phyloP scores from a whole-genome alignment of 2,888 invertebrate genomes.

The Andrena haemorrhoa region DNA sequence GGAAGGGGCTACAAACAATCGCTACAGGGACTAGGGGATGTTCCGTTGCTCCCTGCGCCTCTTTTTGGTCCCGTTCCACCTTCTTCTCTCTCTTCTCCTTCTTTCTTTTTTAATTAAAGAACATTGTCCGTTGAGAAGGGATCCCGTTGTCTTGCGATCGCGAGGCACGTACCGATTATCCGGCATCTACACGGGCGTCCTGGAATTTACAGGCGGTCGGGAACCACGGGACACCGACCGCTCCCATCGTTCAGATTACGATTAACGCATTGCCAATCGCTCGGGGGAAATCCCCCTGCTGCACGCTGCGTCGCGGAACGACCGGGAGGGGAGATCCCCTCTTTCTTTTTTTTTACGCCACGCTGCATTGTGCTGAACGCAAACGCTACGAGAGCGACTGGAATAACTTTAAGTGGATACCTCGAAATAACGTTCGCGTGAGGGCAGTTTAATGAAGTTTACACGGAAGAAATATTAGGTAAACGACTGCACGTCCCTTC shows the following conservation, averaged over 20 bases:
- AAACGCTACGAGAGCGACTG: not conserved
- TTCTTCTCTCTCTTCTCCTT: not conserved
- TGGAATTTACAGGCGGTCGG: conserved; percentile 7
- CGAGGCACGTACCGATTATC: not conserved
- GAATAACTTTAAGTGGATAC: not conserved
- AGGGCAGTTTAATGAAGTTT: no score
- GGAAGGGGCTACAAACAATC: conserved; percentile 32
- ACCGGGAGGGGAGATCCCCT: not conserved
- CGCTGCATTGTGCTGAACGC: not conserved
- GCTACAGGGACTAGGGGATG: not conserved
- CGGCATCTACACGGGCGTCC: not conserved
- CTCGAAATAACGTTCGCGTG: not conserved
- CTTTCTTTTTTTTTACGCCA: not conserved
- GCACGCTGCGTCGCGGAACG: not conserved
- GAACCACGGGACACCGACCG: conserved; percentile 21
- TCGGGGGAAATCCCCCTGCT: conserved; percentile 7
- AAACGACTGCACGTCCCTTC: no score
- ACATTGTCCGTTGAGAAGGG: conserved; percentile 6
- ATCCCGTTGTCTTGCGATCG: conserved; percentile 1
- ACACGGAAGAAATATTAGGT: no score
- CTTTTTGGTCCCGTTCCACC: not conserved
- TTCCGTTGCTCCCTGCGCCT: conserved; percentile 4
- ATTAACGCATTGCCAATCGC: conserved; percentile 25
- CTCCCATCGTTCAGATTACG: conserved; percentile 21
- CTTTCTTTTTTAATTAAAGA: conserved; percentile 24